Conservation (phyloP, 2,113 vertebrate genomes). For the Chunga burmeisteri region DNA sequence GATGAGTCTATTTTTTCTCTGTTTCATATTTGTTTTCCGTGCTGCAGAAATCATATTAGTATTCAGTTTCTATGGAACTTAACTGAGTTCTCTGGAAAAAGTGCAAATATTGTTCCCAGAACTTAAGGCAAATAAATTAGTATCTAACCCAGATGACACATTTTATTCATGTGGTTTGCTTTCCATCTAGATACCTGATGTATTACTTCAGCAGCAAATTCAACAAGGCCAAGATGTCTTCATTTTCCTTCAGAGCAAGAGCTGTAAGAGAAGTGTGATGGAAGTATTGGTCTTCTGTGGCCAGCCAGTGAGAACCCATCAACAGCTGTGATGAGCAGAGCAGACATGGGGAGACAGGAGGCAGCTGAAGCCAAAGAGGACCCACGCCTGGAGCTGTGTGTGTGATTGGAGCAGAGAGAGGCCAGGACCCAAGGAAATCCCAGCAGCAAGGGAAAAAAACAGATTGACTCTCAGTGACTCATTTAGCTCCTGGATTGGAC, state of each 20-base stretch:
- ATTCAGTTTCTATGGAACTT: constrained; percentile 19
- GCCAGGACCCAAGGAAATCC: constrained; percentile 73
- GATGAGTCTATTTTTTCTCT: constrained; percentile 14
- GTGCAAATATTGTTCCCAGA: constrained; percentile 14
- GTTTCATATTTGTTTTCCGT: constrained; percentile 11
- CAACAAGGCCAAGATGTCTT: constrained; percentile 76
- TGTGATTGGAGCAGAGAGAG: constrained; percentile 64
- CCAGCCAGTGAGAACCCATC: constrained; percentile 51
- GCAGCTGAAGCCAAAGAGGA: constrained; percentile 56
- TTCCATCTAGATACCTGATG: constrained; percentile 70
- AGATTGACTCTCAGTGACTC: constrained; percentile 89
- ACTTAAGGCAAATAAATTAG: not conserved
- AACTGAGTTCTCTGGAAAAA: not conserved
- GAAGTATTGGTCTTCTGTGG: constrained; percentile 29
- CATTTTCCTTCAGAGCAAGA: constrained; percentile 73
- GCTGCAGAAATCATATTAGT: constrained; percentile 13
- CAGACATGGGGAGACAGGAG: constrained; percentile 60
- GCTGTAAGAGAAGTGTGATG: constrained; percentile 4
- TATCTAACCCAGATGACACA: not conserved
- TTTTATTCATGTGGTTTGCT: constrained; percentile 28
- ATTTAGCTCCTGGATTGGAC: constrained; percentile 88
- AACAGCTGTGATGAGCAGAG: constrained; percentile 58
- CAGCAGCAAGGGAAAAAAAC: constrained; percentile 79
- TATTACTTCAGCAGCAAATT: constrained; percentile 68
- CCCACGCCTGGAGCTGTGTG: constrained; percentile 55